phyloP scores from a whole-genome alignment of 2,888 invertebrate species.

The Lochmaea capreae region DNA sequence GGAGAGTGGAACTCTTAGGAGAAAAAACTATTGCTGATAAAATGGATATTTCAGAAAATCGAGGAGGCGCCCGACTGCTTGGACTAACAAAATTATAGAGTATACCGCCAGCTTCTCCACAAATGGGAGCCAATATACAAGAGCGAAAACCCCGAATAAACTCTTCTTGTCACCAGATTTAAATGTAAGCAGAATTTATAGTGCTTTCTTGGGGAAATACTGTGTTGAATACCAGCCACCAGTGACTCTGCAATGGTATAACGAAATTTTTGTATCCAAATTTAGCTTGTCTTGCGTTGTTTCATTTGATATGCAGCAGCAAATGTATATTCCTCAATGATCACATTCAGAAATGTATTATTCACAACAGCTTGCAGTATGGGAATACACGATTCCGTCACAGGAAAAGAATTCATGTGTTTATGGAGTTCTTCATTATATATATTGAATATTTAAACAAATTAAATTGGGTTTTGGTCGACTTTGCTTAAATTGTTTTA shows the following conservation, averaged over 20 bases:
- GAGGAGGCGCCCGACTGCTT: constrained; percentile 26
- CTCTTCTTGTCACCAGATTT: not conserved
- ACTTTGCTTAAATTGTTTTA: too few species aligned
- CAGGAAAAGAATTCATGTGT: too few species aligned
- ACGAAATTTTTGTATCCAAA: too few species aligned
- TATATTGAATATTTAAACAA: too few species aligned
- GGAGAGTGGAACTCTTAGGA: constrained; percentile 28
- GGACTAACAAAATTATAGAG: constrained; percentile 19
- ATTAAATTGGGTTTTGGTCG: too few species aligned
- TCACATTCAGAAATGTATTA: too few species aligned
- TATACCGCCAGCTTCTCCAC: constrained; percentile 25
- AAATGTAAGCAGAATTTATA: constrained; percentile 19
- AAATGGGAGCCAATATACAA: constrained; percentile 18
- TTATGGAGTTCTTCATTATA: too few species aligned
- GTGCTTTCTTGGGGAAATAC: constrained; percentile 9
- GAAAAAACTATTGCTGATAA: constrained; percentile 26
- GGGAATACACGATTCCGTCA: too few species aligned
- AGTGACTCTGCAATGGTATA: constrained; percentile 26
- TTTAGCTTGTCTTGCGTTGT: too few species aligned
- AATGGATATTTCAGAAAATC: constrained; percentile 12
- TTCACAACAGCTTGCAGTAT: too few species aligned
- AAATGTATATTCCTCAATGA: too few species aligned
- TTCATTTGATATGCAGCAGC: too few species aligned
- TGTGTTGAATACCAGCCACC: constrained; percentile 19
- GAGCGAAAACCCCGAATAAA: constrained; percentile 25